phyloP scores from a whole-genome alignment of 2,888 invertebrate species.

The Empis stercorea region DNA sequence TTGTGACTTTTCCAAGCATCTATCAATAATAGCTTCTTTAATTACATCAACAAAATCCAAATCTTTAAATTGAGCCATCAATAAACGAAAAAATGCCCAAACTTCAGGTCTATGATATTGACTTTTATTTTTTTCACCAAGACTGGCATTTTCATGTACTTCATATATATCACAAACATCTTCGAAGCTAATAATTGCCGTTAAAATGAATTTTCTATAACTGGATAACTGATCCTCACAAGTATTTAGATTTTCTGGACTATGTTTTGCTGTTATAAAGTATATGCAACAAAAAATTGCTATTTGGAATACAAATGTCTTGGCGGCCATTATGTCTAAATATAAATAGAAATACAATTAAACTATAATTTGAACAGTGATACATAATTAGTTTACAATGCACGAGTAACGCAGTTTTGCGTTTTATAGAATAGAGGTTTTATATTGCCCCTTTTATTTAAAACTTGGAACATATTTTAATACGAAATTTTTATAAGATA shows the following conservation, averaged over 20 bases:
- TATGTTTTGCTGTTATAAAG: neutral
- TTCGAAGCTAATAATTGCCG: conserved; percentile 30
- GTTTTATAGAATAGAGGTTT: too few species aligned
- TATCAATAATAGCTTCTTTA: conserved; percentile 27
- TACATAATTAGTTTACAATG: too few species aligned
- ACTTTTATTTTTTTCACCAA: neutral
- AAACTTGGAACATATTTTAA: too few species aligned
- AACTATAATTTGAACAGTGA: too few species aligned
- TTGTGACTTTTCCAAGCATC: conserved; percentile 26
- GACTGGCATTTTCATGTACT: conserved; percentile 1
- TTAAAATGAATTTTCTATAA: conserved; percentile 28
- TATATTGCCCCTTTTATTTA: too few species aligned
- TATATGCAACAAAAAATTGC: neutral
- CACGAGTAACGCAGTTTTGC: too few species aligned
- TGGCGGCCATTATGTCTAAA: too few species aligned
- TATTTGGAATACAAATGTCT: too few species aligned
- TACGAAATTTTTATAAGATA: too few species aligned
- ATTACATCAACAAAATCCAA: conserved; percentile 27
- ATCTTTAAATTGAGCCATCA: conserved; percentile 32
- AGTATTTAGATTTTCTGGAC: conserved; percentile 5
- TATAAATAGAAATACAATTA: too few species aligned
- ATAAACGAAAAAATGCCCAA: conserved; percentile 30
- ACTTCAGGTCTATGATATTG: conserved; percentile 22
- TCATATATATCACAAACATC: conserved; percentile 31
- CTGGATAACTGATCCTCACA: conserved; percentile 29